A percentile compares a stretch with the other conserved stretches of the same genome.
Evolutionary conservation across 2,888 invertebrate genomes (phyloP).

Genomic region (Dascillus cervinus): DNA sequence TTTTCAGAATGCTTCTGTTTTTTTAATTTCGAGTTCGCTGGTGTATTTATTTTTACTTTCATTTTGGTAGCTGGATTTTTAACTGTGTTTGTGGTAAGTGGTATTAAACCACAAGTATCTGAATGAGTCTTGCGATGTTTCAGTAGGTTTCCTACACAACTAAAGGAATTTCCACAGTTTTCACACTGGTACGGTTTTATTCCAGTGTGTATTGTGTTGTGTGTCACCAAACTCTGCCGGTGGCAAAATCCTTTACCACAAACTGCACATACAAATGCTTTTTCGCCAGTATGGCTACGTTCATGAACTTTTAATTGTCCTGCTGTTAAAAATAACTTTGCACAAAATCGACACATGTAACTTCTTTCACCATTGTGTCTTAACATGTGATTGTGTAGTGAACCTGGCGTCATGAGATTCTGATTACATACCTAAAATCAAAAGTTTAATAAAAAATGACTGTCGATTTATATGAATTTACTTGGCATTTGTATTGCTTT

Average conservation of each 20-base stretch:
- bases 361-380: slow-evolving; percentile 28
- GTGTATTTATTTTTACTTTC: slow-evolving; percentile 32
- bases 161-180: slow-evolving; percentile 42
- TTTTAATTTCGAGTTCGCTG: slow-evolving; percentile 27
- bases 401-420: slow-evolving; percentile 32
- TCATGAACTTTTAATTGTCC: slow-evolving; percentile 35
- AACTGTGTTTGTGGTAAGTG: slow-evolving; percentile 31
- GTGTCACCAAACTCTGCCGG: slow-evolving; percentile 45
- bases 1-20: slow-evolving; percentile 15
- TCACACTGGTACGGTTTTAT: slow-evolving; percentile 46
- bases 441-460: slow-evolving; percentile 2
- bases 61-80: slow-evolving; percentile 31
- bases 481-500: slow-evolving; percentile 38
- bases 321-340: slow-evolving; percentile 32
- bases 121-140: slow-evolving; percentile 44
- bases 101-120: slow-evolving; percentile 40
- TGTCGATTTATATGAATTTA: slow-evolving; percentile 10
- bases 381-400: slow-evolving; percentile 32
- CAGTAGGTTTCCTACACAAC: slow-evolving; percentile 44
- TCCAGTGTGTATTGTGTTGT: slow-evolving; percentile 43
- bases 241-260: slow-evolving; percentile 45
- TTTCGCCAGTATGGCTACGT: slow-evolving; percentile 35
- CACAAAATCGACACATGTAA: slow-evolving; percentile 35
- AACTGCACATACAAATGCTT: slow-evolving; percentile 34
- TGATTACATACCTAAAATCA: slow-evolving; percentile 28